These are phyloP conservation scores for Fragum whitleyi DNA, from an alignment of 2,888 invertebrate species.

Conservation along the genomic window DNA sequence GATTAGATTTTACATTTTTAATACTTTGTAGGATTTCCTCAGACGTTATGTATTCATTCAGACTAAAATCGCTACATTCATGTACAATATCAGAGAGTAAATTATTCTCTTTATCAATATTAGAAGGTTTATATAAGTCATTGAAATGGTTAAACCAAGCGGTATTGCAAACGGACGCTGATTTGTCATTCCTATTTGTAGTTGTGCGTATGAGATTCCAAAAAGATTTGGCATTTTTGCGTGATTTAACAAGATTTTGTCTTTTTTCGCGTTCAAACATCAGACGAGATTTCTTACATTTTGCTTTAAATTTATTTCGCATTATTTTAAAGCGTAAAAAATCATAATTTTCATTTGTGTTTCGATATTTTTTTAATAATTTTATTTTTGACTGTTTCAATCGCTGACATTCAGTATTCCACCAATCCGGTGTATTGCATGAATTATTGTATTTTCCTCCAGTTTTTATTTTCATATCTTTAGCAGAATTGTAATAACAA, in stretches of 20 bases:
- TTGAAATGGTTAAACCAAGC: slow-evolving; percentile 1
- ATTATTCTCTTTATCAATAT: not conserved
- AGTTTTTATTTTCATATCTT: too few species aligned
- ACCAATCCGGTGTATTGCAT: slow-evolving; percentile 1
- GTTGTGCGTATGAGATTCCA: slow-evolving; percentile 9
- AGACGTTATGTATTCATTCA: too few species aligned
- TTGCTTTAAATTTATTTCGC: slow-evolving; percentile 13
- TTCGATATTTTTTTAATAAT: slow-evolving; percentile 1
- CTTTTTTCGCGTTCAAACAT: slow-evolving; percentile 6
- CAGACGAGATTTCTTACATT: not conserved
- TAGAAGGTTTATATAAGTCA: not conserved
- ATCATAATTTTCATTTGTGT: not conserved
- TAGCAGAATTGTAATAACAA: too few species aligned
- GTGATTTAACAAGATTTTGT: not conserved
- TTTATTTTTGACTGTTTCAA: not conserved
- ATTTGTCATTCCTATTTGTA: not conserved
- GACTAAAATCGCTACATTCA: too few species aligned
- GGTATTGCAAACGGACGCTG: not conserved
- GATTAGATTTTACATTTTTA: too few species aligned
- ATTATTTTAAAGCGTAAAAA: not conserved
- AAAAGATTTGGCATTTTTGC: too few species aligned
- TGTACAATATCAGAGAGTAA: slow-evolving; percentile 9
- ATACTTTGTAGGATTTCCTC: too few species aligned
- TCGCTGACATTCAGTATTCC: slow-evolving; percentile 4
- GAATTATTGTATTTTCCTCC: too few species aligned